Percentiles rank a stretch among this genome's conserved stretches.
phyloP scores from a whole-genome alignment of 2,888 invertebrate species.

The Hemithea aestivaria region DNA sequence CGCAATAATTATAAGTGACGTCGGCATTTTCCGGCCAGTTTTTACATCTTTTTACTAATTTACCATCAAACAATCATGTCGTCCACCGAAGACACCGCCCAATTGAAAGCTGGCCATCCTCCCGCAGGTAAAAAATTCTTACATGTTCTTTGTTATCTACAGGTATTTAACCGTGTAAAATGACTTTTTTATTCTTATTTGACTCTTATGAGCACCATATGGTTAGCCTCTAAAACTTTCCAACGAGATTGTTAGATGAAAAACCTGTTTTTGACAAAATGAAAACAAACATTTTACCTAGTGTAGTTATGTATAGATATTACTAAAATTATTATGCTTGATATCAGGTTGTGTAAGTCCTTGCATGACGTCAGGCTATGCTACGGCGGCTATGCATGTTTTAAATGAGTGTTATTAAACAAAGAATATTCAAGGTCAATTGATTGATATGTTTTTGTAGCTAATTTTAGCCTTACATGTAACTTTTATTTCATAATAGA shows the following conservation, averaged over 20 bases:
- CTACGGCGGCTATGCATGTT: slow-evolving; percentile 14
- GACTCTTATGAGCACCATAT: background rate
- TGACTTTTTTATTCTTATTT: slow-evolving; percentile 8
- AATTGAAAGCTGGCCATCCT: slow-evolving; percentile 92
- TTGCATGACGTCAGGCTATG: slow-evolving; percentile 32
- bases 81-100: slow-evolving; percentile 79
- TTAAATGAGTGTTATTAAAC: slow-evolving; percentile 43
- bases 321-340: background rate
- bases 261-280: slow-evolving; percentile 1
- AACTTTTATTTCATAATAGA: no score
- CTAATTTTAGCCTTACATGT: background rate
- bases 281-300: slow-evolving; percentile 5
- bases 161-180: slow-evolving; percentile 10
- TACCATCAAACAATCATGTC: slow-evolving; percentile 49
- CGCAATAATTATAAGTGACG: slow-evolving; percentile 27
- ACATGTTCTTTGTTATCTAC: slow-evolving; percentile 39
- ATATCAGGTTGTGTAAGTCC: slow-evolving; percentile 7
- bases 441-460: background rate
- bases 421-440: slow-evolving; percentile 49
- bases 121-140: slow-evolving; percentile 86
- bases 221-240: background rate
- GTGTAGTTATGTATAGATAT: background rate
- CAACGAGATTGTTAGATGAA: background rate
- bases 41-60: slow-evolving; percentile 8
- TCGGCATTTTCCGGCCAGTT: slow-evolving; percentile 28